Conservation (phyloP, 1,140 invertebrate species). For the Drosophila ohnishii region DNA sequence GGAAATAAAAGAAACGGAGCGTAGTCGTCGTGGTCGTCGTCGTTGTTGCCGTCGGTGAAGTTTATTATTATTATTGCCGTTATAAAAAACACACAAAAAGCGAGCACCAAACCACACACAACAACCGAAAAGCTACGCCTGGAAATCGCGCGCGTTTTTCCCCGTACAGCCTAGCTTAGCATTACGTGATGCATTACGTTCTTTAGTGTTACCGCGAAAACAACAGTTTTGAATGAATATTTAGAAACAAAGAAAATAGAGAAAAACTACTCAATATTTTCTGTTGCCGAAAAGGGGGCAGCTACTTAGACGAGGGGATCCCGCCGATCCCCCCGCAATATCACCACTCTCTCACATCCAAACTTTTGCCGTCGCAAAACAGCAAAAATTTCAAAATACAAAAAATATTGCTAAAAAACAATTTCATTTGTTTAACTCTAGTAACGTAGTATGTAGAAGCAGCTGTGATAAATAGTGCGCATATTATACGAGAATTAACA, state of each 20-base stretch:
- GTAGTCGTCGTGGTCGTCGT: constrained; percentile 22
- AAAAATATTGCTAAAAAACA: constrained; percentile 3
- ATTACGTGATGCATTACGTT: constrained; percentile 17
- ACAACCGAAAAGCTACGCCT: constrained; percentile 31
- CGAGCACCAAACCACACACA: constrained; percentile 28
- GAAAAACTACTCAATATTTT: constrained; percentile 15
- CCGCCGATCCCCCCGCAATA: constrained; percentile 39
- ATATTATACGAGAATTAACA: constrained; percentile 68
- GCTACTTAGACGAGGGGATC: constrained; percentile 46
- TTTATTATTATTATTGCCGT: constrained; percentile 62
- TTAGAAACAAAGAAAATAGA: constrained; percentile 5
- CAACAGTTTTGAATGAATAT: neutral
- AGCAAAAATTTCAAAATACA: constrained; percentile 17
- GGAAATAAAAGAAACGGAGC: constrained; percentile 27
- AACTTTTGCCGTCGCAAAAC: constrained; percentile 55
- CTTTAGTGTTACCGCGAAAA: constrained; percentile 8
- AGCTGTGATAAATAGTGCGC: constrained; percentile 83
- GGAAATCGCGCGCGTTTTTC: constrained; percentile 45
- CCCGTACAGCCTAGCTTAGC: constrained; percentile 17
- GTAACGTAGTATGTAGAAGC: constrained; percentile 79
- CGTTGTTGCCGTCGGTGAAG: constrained; percentile 59
- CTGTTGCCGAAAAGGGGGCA: constrained; percentile 14
- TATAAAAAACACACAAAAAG: constrained; percentile 26
- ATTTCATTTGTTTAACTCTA: constrained; percentile 53
- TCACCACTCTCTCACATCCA: neutral